These are phyloP conservation scores for Elmis aenea DNA, from an alignment of 2,888 invertebrate species.

Conservation along the genomic window DNA sequence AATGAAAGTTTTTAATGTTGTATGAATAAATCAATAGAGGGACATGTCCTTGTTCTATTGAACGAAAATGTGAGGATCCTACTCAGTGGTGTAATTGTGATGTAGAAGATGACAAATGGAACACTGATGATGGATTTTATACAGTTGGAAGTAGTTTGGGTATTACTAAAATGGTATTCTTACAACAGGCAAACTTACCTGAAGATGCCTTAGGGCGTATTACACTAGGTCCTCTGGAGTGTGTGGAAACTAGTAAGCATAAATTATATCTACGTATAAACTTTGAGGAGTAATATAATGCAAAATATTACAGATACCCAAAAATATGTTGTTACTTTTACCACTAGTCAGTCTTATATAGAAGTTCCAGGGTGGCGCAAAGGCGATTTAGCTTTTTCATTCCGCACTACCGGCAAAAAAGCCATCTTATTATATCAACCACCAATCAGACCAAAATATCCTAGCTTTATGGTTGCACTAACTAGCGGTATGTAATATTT, in stretches of 20 bases:
- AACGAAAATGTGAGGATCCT: slow-evolving; percentile 75
- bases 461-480: slow-evolving; percentile 87
- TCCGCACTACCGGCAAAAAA: slow-evolving; percentile 84
- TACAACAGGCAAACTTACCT: slow-evolving; percentile 78
- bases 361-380: slow-evolving; percentile 92
- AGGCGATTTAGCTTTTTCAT: slow-evolving; percentile 89
- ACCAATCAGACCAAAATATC: slow-evolving; percentile 81
- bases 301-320: slow-evolving; percentile 67
- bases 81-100: slow-evolving; percentile 89
- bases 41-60: slow-evolving; percentile 70
- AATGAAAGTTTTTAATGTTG: no score
- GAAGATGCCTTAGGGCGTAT: slow-evolving; percentile 82
- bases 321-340: slow-evolving; percentile 89
- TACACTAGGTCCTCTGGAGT: slow-evolving; percentile 85
- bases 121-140: slow-evolving; percentile 83
- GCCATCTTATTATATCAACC: slow-evolving; percentile 89
- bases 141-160: slow-evolving; percentile 77
- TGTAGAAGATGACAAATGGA: slow-evolving; percentile 80
- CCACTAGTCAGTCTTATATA: slow-evolving; percentile 86
- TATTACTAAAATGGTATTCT: slow-evolving; percentile 84
- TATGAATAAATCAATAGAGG: no score
- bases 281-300: neutral
- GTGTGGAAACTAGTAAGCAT: slow-evolving; percentile 84
- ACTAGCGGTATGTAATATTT: slow-evolving; percentile 60
- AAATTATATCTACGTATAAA: neutral